Percentiles rank a stretch among this genome's conserved stretches.
Evolutionary conservation across 2,888 invertebrate species (phyloP).

Genomic region (Limnephilus lunatus): DNA sequence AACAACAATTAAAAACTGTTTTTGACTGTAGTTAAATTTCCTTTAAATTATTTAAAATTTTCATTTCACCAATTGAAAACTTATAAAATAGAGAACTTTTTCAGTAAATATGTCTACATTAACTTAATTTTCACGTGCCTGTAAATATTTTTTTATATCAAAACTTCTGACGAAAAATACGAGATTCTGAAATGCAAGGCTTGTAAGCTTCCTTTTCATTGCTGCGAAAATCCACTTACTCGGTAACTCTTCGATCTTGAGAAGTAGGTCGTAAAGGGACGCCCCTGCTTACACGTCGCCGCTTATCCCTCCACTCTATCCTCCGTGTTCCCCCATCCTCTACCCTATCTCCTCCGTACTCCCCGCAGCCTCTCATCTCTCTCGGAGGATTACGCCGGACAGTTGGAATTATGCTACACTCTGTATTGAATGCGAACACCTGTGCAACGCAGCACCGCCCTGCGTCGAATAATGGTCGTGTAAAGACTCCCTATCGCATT

Average conservation of each 20-base stretch:
- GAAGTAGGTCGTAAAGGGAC: slow-evolving; percentile 3
- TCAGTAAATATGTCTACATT: too few relatives aligned
- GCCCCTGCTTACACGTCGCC: neutral
- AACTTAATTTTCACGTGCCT: neutral
- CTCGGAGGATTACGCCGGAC: slow-evolving; percentile 45
- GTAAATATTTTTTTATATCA: neutral
- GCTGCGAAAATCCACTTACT: neutral
- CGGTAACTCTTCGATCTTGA: slow-evolving; percentile 6
- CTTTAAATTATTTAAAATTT: too few relatives aligned
- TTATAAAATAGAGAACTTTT: too few relatives aligned
- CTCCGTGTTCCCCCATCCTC: neutral
- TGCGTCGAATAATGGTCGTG: neutral
- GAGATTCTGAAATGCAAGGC: neutral
- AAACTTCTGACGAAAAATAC: neutral
- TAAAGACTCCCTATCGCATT: neutral
- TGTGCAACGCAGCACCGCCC: slow-evolving; percentile 11
- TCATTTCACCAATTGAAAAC: too few relatives aligned
- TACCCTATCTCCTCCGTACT: neutral
- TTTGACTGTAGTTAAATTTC: too few relatives aligned
- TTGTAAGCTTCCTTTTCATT: neutral
- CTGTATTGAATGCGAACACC: slow-evolving; percentile 41
- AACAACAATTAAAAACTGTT: too few relatives aligned
- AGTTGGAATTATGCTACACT: slow-evolving; percentile 51
- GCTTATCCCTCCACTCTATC: slow-evolving; percentile 10
- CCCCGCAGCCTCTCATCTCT: slow-evolving; percentile 2